A percentile compares a stretch with the other conserved stretches of the same genome.
phyloP scores from a whole-genome alignment of 2,113 vertebrate genomes.

The Apaloderma vittatum region DNA sequence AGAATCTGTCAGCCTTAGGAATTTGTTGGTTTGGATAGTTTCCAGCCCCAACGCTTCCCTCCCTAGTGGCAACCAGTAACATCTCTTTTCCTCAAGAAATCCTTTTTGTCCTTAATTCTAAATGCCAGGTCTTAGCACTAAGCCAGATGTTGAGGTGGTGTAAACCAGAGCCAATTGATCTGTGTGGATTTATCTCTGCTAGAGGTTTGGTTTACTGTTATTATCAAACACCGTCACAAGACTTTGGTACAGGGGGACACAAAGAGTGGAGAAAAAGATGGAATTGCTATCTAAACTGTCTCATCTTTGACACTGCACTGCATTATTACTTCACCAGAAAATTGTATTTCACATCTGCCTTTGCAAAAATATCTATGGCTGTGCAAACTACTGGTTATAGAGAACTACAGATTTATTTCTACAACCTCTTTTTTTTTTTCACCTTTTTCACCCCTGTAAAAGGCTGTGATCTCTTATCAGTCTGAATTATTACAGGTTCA shows the following conservation, averaged over 20 bases:
- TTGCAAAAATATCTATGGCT: not conserved
- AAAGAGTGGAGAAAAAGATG: not conserved
- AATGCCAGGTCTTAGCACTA: not conserved
- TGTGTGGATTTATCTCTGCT: slow-evolving; percentile 3
- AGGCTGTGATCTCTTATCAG: not conserved
- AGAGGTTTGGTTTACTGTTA: not conserved
- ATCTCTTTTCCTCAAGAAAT: not conserved
- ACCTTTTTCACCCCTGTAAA: not conserved
- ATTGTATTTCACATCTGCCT: not conserved
- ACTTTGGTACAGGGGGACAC: not conserved
- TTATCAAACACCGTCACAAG: not conserved
- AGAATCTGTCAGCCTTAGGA: not conserved
- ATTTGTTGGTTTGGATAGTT: not conserved
- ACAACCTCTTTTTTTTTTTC: not conserved
- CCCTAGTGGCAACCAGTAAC: not conserved
- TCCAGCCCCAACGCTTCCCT: not conserved
- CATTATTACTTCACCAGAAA: not conserved
- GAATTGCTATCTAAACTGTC: not conserved
- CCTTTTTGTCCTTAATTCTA: not conserved
- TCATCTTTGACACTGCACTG: not conserved
- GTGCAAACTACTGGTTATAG: not conserved
- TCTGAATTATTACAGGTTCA: not conserved
- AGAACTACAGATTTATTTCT: not conserved
- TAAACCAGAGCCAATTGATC: not conserved
- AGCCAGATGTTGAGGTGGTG: not conserved